A percentile compares a stretch with the other conserved stretches of the same genome.
Evolutionary conservation across 2,797 vertebrate species (phyloP).

Genomic region (Pangasius macronema): DNA sequence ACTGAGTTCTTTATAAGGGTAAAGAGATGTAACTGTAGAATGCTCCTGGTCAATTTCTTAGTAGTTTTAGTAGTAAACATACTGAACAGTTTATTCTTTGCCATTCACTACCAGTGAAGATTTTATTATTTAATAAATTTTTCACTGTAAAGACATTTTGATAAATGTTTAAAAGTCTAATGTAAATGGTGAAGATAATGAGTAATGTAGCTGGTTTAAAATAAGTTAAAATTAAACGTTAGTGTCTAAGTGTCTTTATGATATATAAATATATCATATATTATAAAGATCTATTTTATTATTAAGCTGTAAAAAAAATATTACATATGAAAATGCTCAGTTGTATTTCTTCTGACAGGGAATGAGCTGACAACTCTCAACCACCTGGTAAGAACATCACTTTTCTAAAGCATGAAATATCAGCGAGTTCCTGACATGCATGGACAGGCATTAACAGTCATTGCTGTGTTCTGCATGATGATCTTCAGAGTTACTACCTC

Average conservation of each 20-base stretch:
- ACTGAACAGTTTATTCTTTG: background rate
- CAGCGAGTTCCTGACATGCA: background rate
- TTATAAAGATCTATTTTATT: background rate
- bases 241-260: background rate
- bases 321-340: background rate
- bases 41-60: background rate
- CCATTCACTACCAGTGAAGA: background rate
- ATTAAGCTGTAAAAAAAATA: background rate
- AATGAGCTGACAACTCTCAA: slow-evolving; percentile 89
- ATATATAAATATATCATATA: no score
- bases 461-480: slow-evolving; percentile 28
- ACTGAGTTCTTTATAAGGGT: background rate
- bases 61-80: background rate
- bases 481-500: slow-evolving; percentile 84
- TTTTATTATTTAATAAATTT: background rate
- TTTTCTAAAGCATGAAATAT: background rate
- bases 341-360: slow-evolving; percentile 69
- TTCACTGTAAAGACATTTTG: background rate
- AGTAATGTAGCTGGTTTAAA: background rate
- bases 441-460: background rate
- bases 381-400: slow-evolving; percentile 81
- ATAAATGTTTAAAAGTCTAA: background rate
- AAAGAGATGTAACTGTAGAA: background rate
- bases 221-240: background rate
- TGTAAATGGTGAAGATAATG: background rate